phyloP scores from a whole-genome alignment of 2,888 invertebrate species.

The Dynastes maya region DNA sequence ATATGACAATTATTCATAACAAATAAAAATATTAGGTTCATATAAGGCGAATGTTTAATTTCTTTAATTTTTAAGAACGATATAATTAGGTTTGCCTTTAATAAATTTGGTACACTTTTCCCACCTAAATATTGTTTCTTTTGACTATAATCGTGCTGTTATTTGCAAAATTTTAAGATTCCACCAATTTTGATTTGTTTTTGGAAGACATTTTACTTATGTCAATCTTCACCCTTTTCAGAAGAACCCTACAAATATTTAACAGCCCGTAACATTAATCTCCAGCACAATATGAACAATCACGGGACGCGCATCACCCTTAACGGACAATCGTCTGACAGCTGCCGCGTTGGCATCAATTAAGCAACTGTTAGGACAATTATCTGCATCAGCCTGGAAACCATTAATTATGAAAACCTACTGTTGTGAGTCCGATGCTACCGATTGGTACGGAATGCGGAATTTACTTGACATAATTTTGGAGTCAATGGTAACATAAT shows the following conservation, averaged over 20 bases:
- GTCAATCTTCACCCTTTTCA: too few species aligned
- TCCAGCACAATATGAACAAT: slow-evolving; percentile 17
- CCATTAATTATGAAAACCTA: slow-evolving; percentile 42
- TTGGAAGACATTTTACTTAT: too few species aligned
- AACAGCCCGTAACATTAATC: neutral
- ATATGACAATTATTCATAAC: too few species aligned
- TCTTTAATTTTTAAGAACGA: too few species aligned
- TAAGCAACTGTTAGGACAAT: slow-evolving; percentile 29
- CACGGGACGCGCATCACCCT: neutral
- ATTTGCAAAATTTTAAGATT: too few species aligned
- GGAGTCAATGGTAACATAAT: neutral
- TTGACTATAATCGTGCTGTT: too few species aligned
- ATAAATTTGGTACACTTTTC: too few species aligned
- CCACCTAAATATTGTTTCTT: too few species aligned
- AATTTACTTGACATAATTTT: neutral
- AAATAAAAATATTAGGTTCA: too few species aligned
- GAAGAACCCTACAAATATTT: neutral
- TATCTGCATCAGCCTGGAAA: slow-evolving; percentile 6
- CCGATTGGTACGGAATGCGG: neutral
- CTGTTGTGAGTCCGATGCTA: slow-evolving; percentile 9
- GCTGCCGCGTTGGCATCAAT: slow-evolving; percentile 22
- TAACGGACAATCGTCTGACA: slow-evolving; percentile 29
- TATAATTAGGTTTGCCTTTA: too few species aligned
- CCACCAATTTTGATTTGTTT: too few species aligned
- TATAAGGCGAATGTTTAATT: too few species aligned